Base-by-base conservation (phyloP, 2,797 vertebrate species). In the Microctenopoma stevenorrisi region DNA sequence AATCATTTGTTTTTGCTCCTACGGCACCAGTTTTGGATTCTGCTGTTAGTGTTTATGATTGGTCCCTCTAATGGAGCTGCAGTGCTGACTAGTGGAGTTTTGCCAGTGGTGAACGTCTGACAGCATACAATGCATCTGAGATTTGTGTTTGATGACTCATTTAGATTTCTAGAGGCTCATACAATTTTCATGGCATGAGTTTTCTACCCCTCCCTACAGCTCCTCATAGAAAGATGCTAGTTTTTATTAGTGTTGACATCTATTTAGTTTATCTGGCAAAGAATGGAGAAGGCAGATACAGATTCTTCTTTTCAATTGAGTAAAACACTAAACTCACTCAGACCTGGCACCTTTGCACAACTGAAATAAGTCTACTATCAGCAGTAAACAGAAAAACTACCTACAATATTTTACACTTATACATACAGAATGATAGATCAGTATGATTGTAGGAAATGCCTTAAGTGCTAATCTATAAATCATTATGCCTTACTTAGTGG, bases 61-160 rank as follows among this genome's bases (percentile, higher is more conserved):
- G 43, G 67, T 66, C 30, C 38, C 15, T 28, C 58, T 88, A 86
- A 90, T 88, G 75, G 83, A 78, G 72, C 64, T 43, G 6, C 64
- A 48, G 58, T 81, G 76, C 76, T 85, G 83, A 81, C 75, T 15
- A n/a, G 58, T 25, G 37, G 53, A 56, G 49, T 75, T 72, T 38
- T 64, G 65, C 52, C 57, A 49, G 56, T 15, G 46, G 56, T 57
- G 56, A 76, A 54, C 4, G 47, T 57, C 51, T 55, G 62, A 55
- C 62, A 69, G 44, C 12, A 35, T 43, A 63, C 85, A 79, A 85
- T 83, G 78, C 67, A 80, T 71, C 63, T 57, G 12, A 58, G 51
- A 60, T 64, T 74, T 78, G 50, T 79, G 55, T 79, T 83, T 70
- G 52, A 76, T 48, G 52, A 70, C 70, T 81, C 67, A 80, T 83